Base-by-base conservation (phyloP, 2,888 invertebrate species). In the Apamea sordens region DNA sequence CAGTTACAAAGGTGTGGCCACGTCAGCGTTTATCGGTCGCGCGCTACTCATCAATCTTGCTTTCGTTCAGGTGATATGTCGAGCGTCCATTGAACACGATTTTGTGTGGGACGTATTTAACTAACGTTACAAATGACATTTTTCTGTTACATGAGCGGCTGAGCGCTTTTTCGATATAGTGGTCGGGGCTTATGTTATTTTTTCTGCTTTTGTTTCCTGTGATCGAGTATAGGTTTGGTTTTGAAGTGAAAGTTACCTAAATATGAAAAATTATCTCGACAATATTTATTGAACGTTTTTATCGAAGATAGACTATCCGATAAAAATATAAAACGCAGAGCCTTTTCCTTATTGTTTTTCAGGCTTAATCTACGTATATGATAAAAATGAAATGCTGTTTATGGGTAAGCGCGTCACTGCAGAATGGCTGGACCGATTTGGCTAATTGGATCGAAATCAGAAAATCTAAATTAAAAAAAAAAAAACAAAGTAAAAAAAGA, bases 21-120 rank as follows among this genome's bases (percentile, higher is more conserved):
- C 89, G 83, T 87, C 84, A 89, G 89, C 82, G 72, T 77, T 89
- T 89, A 89, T 88, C 89, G 84, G 84, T 64, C 80, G 78, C 76
- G 67, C 65, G 79, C 75, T 81, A 44, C 80, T 84, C 88, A 90
- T 90, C 89, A 89, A 89, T 89, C 90, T 89, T 90, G 84, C 90
- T 89, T 89, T 86, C 80, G 79, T 67, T 73, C 87, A 88, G 88
- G 84, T 86, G 89, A 85, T 86, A 84, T 86, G 86, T 86, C 88
- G 77, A 72, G 69, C 74, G 77, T 80, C 89, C 81, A 88, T 89
- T 86, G 84, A 89, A 73, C 82, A 80, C 63, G 80, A 81, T 82
- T 83, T 79, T 84, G 80, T 80, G 79, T 80, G 69, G 79, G 80
- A 83, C 77, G 84, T 84, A 84, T 89, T 85, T 82, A 86, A 77